Percentiles rank a stretch among this genome's conserved stretches.
Conservation (phyloP, 2,888 invertebrate genomes). For the Eupithecia insigniata region DNA sequence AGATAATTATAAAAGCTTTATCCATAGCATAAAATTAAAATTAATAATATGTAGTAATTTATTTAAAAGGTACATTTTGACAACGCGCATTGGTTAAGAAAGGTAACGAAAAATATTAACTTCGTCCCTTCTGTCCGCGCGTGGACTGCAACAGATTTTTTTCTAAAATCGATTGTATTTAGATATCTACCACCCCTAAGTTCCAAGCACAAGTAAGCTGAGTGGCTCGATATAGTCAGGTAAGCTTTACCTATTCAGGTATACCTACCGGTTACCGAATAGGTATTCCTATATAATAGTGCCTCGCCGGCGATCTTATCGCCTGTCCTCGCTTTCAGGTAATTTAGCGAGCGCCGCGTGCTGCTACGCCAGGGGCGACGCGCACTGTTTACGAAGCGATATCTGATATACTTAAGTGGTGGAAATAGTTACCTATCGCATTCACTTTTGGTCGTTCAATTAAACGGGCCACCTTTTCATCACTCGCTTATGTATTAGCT, state of each 20-base stretch:
- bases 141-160: background rate
- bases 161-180: background rate
- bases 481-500: no score
- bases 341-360: constrained; percentile 28
- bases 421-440: no score
- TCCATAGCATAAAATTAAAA: no score
- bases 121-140: background rate
- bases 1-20: no score
- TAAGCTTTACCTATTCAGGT: background rate
- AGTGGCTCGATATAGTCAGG: background rate
- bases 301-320: constrained; percentile 29
- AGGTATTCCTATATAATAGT: constrained; percentile 21
- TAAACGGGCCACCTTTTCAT: background rate
- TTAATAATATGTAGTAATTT: no score
- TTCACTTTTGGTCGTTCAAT: background rate
- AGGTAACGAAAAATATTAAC: background rate
- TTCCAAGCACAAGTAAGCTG: background rate
- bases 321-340: constrained; percentile 33
- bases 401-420: background rate
- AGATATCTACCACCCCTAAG: background rate
- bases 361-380: background rate
- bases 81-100: background rate
- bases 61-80: no score
- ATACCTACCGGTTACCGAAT: background rate
- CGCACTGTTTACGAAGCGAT: constrained; percentile 9